phyloP scores from a whole-genome alignment of 1,140 invertebrate genomes.

The Lepidurus arcticus region DNA sequence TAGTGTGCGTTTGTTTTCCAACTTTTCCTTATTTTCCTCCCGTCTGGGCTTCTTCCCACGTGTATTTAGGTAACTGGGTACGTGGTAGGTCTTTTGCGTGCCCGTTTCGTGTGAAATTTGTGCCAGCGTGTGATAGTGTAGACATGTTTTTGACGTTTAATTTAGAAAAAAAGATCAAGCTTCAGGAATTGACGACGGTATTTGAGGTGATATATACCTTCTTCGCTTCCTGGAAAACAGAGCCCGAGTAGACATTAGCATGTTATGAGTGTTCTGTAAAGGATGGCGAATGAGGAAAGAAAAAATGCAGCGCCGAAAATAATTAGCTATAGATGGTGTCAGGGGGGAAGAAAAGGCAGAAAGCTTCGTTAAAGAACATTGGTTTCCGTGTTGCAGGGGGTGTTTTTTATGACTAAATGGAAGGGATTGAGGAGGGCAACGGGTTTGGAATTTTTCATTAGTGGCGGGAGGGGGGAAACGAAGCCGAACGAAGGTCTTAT shows the following conservation, averaged over 20 bases:
- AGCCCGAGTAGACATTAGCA: slow-evolving; percentile 1
- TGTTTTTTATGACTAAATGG: not conserved
- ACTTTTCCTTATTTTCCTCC: no score
- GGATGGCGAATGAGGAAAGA: not conserved
- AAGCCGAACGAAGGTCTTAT: not conserved
- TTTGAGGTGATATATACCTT: not conserved
- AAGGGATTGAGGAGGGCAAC: not conserved
- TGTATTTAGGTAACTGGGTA: not conserved
- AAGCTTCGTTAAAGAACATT: not conserved
- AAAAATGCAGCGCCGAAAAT: not conserved
- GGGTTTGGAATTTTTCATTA: slow-evolving; percentile 16
- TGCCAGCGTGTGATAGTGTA: not conserved
- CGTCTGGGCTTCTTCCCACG: no score
- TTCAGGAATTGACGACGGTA: not conserved
- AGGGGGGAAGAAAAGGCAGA: slow-evolving; percentile 8
- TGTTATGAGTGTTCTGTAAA: slow-evolving; percentile 6
- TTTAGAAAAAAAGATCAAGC: not conserved
- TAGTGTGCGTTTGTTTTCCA: no score
- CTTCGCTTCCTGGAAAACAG: not conserved
- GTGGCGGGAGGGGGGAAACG: not conserved
- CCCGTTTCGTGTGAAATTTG: not conserved
- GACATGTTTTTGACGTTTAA: slow-evolving; percentile 14
- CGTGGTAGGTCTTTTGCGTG: not conserved
- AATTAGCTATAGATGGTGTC: slow-evolving; percentile 4
- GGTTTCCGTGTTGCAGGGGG: not conserved